A percentile compares a stretch with the other conserved stretches of the same genome.
These are phyloP conservation scores for Elachura formosa DNA, from an alignment of 2,113 vertebrate species.

Conservation along the genomic window DNA sequence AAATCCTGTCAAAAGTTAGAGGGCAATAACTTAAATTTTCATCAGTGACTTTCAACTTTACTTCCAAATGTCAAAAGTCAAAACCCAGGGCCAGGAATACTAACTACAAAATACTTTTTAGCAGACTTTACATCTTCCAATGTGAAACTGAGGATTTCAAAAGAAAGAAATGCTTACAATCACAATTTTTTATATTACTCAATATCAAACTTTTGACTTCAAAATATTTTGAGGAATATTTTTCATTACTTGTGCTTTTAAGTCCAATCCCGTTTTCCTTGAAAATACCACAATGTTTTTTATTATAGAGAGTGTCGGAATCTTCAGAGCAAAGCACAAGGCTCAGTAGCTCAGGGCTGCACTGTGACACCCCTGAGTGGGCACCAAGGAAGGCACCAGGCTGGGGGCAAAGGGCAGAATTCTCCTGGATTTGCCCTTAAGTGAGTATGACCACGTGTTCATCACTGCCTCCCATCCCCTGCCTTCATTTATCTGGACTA, in stretches of 20 bases:
- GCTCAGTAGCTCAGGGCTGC: not conserved
- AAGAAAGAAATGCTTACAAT: not conserved
- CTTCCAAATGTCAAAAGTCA: slow-evolving; percentile 20
- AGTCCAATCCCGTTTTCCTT: not conserved
- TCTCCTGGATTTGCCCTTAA: not conserved
- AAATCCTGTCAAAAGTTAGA: slow-evolving; percentile 56
- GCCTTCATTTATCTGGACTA: not conserved
- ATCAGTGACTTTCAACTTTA: slow-evolving; percentile 33
- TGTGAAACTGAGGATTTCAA: not conserved
- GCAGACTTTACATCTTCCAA: not conserved
- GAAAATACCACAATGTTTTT: not conserved
- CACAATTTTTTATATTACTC: not conserved
- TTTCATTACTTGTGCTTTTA: not conserved
- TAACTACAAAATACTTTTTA: not conserved
- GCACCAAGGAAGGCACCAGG: not conserved
- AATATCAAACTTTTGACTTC: not conserved
- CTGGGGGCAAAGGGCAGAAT: not conserved
- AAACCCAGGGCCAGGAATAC: not conserved
- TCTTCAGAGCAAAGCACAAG: not conserved
- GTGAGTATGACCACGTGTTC: not conserved
- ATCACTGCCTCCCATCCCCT: not conserved
- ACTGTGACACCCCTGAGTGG: not conserved
- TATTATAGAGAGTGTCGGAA: not conserved
- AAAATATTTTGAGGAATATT: not conserved
- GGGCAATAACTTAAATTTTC: slow-evolving; percentile 51